Conservation (phyloP, 1,140 invertebrate species). For the Diabrotica undecimpunctata region DNA sequence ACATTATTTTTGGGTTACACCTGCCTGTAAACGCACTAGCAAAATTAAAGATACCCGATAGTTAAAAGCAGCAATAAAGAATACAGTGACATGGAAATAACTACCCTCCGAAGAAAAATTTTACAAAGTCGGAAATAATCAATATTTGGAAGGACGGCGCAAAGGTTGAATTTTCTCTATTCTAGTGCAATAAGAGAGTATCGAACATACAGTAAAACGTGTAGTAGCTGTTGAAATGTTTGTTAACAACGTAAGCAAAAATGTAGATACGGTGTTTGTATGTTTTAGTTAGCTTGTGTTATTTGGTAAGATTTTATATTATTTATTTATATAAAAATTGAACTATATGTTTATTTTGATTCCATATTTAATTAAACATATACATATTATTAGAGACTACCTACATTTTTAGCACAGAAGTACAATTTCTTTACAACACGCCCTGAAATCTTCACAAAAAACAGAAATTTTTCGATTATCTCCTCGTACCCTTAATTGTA, state of each 20-base stretch:
- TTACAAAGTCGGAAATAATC: slow-evolving; percentile 11
- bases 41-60: not conserved
- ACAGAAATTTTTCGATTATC: no score
- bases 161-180: not conserved
- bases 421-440: no score
- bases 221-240: not conserved
- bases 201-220: not conserved
- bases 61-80: not conserved
- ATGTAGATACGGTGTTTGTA: not conserved
- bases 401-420: no score
- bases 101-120: not conserved
- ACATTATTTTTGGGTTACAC: not conserved
- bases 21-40: not conserved
- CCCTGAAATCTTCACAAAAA: no score
- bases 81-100: no score
- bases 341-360: no score
- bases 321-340: no score
- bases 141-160: slow-evolving; percentile 15
- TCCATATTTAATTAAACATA: no score
- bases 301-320: not conserved
- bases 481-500: no score
- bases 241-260: not conserved
- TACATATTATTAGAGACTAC: no score
- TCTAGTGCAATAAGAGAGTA: not conserved
- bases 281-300: not conserved